Conservation (phyloP, 2,888 invertebrate genomes). For the Synanthedon formicaeformis region DNA sequence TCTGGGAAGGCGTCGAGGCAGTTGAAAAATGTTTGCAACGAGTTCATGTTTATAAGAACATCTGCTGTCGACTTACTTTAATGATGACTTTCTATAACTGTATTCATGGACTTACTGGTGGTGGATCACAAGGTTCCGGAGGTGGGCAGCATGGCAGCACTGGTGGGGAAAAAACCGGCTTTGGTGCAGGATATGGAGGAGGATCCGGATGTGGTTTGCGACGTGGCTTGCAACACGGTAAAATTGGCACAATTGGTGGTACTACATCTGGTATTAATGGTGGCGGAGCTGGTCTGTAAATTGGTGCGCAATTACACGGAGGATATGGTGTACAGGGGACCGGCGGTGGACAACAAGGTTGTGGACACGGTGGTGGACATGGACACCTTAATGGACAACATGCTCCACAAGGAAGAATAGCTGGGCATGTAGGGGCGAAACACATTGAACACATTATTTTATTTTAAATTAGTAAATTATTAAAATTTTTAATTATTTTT, state of each 20-base stretch:
- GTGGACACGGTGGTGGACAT: conserved; percentile 40
- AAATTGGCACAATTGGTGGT: conserved; percentile 50
- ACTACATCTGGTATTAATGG: conserved; percentile 49
- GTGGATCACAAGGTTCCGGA: conserved; percentile 50
- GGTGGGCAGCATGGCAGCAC: conserved; percentile 56
- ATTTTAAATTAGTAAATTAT: conserved; percentile 2
- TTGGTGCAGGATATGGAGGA: conserved; percentile 33
- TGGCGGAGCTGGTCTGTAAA: conserved; percentile 47
- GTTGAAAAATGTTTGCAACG: too few relatives aligned
- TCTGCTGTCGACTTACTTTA: background rate
- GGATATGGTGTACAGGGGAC: conserved; percentile 55
- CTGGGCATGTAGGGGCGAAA: conserved; percentile 50
- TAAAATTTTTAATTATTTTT: background rate
- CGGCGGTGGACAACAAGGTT: conserved; percentile 51
- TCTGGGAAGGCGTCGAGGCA: too few relatives aligned
- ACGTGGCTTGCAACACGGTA: conserved; percentile 48
- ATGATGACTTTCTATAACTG: background rate
- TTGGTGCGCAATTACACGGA: conserved; percentile 43
- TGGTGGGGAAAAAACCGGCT: conserved; percentile 50
- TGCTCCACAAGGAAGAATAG: conserved; percentile 52
- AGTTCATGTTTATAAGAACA: background rate
- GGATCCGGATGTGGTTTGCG: conserved; percentile 38
- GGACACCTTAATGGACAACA: conserved; percentile 41
- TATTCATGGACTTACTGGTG: conserved; percentile 33
- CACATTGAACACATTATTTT: conserved; percentile 32